phyloP scores from a whole-genome alignment of 2,888 invertebrate genomes.

The Ferdinandea cuprea region DNA sequence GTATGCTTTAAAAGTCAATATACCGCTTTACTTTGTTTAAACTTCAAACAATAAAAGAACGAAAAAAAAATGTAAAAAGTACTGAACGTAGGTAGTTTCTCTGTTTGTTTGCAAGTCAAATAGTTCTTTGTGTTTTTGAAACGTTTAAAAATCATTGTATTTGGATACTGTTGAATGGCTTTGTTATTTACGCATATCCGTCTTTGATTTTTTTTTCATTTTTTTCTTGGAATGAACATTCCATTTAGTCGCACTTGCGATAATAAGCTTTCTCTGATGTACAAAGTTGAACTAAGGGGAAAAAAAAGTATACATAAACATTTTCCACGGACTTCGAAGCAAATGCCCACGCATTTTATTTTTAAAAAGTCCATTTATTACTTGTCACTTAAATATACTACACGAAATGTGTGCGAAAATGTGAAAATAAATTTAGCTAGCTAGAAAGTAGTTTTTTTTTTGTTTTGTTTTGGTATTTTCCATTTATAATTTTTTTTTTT shows the following conservation, averaged over 20 bases:
- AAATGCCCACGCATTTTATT: background rate
- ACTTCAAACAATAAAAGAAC: constrained; percentile 4
- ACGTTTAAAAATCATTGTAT: constrained; percentile 10
- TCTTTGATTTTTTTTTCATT: background rate
- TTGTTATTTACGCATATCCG: background rate
- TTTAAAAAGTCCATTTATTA: constrained; percentile 12
- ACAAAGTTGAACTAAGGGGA: background rate
- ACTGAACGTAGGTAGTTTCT: background rate
- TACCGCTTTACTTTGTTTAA: constrained; percentile 2
- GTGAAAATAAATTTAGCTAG: background rate
- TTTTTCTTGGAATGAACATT: background rate
- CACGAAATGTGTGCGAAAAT: too few relatives aligned
- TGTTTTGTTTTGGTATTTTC: background rate
- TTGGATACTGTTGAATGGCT: too few relatives aligned
- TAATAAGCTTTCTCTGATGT: constrained; percentile 3
- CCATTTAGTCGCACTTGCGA: constrained; percentile 8
- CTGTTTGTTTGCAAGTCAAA: background rate
- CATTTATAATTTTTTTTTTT: too few relatives aligned
- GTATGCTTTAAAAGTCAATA: background rate
- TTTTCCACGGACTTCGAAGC: background rate
- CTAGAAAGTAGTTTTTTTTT: background rate
- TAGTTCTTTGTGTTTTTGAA: constrained; percentile 9
- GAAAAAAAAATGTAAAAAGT: too few relatives aligned
- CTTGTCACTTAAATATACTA: constrained; percentile 5
- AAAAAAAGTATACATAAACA: background rate